Evolutionary conservation across 2,888 invertebrate genomes (phyloP), one percentile per base, ranked within the genome.

Genomic region (Cetonia aurata): DNA sequence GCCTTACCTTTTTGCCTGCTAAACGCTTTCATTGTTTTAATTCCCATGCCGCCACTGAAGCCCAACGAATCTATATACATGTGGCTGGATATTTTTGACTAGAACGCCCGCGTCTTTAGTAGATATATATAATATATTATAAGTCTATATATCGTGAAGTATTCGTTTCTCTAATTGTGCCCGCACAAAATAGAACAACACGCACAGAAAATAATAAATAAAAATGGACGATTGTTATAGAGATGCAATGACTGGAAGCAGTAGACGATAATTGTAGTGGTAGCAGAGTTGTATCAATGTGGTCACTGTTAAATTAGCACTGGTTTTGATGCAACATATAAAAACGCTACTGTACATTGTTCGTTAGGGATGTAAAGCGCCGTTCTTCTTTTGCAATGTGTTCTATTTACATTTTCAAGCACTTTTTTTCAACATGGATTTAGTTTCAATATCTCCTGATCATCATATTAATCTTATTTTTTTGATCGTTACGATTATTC

Each of bases 21-120:
- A 88, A 92, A 92, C 88, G 93, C 91, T 90, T 93, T 93, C 92
- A 93, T 92, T 88, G 89, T 89, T 90, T 93, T 93, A 89, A 93
- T 92, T 92, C 93, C 93, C 93, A 93, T 93, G 88, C 92, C 92
- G 87, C 85, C 85, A 84, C 84, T 85, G 79, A 84, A 82, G 79
- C 85, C 86, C 81, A 84, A 82, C 84, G 85, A 87, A 84, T 88
- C 88, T 85, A 88, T 87, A 85, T 87, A 88, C 88, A 88, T 88
- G 81, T 62, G 62, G 62, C 31, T 62, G 33, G 62, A 48, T 48
- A 62, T 62, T 48, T 67, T 59, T 86, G 87, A 83, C 83, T 83
- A 83, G 83, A 83, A 48, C 48, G 48, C 48, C 46, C 48, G 50
- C 19, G 15, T 19, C 19, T 50, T 50, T 50, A 15, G n/a, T 12